Evolutionary conservation across 2,797 vertebrate genomes (phyloP).

Genomic region (Vultur gryphus): DNA sequence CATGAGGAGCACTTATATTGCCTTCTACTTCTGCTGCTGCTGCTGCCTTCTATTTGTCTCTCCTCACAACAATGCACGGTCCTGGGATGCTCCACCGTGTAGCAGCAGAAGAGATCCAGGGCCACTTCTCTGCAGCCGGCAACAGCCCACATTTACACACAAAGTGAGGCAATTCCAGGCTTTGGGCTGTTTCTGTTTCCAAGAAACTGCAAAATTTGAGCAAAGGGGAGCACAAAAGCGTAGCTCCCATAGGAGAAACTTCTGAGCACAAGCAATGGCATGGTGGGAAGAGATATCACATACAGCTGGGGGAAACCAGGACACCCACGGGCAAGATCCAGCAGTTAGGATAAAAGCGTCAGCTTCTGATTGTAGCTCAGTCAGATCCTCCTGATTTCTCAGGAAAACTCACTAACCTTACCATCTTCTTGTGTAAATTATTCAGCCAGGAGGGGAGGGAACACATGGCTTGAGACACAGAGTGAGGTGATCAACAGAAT

Average conservation of each 20-base stretch:
- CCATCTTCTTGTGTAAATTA: background rate
- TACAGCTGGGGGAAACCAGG: background rate
- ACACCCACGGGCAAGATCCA: background rate
- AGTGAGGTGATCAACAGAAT: background rate
- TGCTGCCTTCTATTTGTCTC: background rate
- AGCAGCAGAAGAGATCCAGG: background rate
- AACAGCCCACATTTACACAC: background rate
- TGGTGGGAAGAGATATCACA: background rate
- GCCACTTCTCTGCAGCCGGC: background rate
- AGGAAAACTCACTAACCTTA: background rate
- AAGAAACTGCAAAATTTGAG: background rate
- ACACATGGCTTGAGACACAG: background rate
- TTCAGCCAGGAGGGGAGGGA: background rate
- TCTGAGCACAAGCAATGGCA: background rate
- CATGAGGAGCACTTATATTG: background rate
- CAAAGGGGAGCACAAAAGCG: background rate
- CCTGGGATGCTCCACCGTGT: background rate
- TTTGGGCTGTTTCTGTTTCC: background rate
- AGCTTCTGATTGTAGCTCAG: background rate
- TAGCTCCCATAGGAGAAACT: background rate
- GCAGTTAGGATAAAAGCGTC: background rate
- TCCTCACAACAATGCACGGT: background rate
- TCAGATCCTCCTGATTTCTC: background rate
- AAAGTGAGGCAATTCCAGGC: background rate
- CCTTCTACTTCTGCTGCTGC: background rate